These are phyloP conservation scores for Cheilosia impressa DNA, from an alignment of 2,888 invertebrate species.

Conservation along the genomic window DNA sequence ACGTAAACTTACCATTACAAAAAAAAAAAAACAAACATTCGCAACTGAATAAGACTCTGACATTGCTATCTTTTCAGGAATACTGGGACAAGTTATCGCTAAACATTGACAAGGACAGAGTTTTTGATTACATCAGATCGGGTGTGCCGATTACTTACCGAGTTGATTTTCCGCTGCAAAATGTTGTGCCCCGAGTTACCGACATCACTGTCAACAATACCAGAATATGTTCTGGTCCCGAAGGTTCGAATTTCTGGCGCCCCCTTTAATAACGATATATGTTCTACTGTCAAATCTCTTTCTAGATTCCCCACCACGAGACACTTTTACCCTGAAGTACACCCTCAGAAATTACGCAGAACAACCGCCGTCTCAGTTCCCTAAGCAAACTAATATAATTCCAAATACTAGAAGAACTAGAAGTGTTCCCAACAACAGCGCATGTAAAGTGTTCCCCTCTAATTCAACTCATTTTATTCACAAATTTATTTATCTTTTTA, in stretches of 20 bases:
- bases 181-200: slow-evolving; percentile 85
- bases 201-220: slow-evolving; percentile 85
- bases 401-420: no score
- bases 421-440: no score
- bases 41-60: no score
- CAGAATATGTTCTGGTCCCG: slow-evolving; percentile 85
- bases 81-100: slow-evolving; percentile 78
- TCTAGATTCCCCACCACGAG: slow-evolving; percentile 78
- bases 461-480: no score
- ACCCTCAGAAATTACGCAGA: slow-evolving; percentile 69
- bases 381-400: no score
- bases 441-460: no score
- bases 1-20: background rate
- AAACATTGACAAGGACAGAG: slow-evolving; percentile 77
- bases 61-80: slow-evolving; percentile 69
- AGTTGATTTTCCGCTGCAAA: slow-evolving; percentile 86
- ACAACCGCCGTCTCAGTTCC: background rate
- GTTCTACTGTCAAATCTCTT: no score
- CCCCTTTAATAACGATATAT: no score
- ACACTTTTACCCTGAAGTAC: slow-evolving; percentile 76
- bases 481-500: no score
- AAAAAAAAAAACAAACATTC: background rate
- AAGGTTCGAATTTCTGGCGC: slow-evolving; percentile 82
- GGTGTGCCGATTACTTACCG: slow-evolving; percentile 84
- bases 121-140: slow-evolving; percentile 76